phyloP scores from a whole-genome alignment of 2,113 vertebrate genomes.

The Actenoides lindsayi region DNA sequence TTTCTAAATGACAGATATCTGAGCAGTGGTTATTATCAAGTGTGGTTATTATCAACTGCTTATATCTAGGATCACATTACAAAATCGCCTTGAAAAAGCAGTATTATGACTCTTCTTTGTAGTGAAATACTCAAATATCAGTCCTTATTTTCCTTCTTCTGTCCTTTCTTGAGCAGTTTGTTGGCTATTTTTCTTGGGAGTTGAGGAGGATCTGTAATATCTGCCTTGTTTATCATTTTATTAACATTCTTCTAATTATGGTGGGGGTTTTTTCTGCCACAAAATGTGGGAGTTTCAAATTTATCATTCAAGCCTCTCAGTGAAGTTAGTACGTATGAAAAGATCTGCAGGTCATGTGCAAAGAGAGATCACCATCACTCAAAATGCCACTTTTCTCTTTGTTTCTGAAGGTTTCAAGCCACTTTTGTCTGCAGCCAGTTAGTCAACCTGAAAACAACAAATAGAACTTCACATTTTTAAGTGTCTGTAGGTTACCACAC shows the following conservation, averaged over 20 bases:
- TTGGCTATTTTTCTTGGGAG: neutral
- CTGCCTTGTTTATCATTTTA: neutral
- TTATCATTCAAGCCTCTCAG: neutral
- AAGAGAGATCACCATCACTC: neutral
- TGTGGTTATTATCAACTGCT: neutral
- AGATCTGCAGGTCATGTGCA: neutral
- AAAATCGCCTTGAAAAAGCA: neutral
- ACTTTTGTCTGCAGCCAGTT: neutral
- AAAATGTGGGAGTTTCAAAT: neutral
- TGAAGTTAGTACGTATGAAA: neutral
- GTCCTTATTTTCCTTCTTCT: neutral
- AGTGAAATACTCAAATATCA: neutral
- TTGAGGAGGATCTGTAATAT: fast-evolving
- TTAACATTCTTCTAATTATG: neutral
- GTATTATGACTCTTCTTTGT: neutral
- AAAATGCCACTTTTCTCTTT: neutral
- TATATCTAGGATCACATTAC: neutral
- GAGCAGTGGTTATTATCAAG: neutral
- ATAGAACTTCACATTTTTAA: neutral
- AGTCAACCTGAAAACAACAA: neutral
- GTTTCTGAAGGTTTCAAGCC: neutral
- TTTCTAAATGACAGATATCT: neutral
- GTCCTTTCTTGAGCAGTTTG: neutral
- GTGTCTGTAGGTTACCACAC: neutral
- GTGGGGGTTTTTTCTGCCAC: neutral